Base-by-base conservation (phyloP, 2,113 vertebrate genomes). In the Takifugu bimaculatus region DNA sequence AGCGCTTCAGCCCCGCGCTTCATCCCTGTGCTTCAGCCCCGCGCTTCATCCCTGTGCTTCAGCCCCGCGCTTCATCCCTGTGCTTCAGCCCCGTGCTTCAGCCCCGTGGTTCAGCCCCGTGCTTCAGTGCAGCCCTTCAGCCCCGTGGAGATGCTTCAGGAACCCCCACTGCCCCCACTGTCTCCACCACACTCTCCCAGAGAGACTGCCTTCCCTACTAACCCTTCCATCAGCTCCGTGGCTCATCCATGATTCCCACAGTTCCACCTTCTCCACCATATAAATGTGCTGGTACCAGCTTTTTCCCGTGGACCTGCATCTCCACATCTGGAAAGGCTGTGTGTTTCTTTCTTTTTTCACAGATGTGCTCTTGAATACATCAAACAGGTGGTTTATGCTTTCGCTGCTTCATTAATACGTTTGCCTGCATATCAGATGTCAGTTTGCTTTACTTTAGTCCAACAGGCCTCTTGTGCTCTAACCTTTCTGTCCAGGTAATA, bases 171-270 rank as follows among this genome's bases (percentile, higher is more conserved):
- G 75, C 76, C 70, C 67, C 69, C 75, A 64, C 74, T 60, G 80
- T 78, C 77, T 83, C 76, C 68, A 74, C 78, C 4, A 56, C 72
- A 68, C 65, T 66, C 80, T 73, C 4, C 14, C 25, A 79, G 61
- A 78, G 61, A 78, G 63, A 72, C 52, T 63, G 56, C 57, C 54
- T 48, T 44, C 54, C 74, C 79, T 79, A 50, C 61, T 75, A 80
- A 75, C 77, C 68, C 81, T 77, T 69, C 77, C 70, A 25, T 14
- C 62, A 83, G 75, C 71, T 68, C 65, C 26, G 26, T 68, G 58
- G 60, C 69, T 85, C 67, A 79, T 74, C 78, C 58, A 71, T 66
- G 72, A 51, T 54, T 70, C 70, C 50, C 68, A 52, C 53, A 58
- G 61, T 50, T 59, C 26, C 28, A 13, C 61, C n/a, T 27, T 27